These are phyloP conservation scores for Apotomis betuletana DNA, from an alignment of 2,888 invertebrate genomes.

Conservation along the genomic window DNA sequence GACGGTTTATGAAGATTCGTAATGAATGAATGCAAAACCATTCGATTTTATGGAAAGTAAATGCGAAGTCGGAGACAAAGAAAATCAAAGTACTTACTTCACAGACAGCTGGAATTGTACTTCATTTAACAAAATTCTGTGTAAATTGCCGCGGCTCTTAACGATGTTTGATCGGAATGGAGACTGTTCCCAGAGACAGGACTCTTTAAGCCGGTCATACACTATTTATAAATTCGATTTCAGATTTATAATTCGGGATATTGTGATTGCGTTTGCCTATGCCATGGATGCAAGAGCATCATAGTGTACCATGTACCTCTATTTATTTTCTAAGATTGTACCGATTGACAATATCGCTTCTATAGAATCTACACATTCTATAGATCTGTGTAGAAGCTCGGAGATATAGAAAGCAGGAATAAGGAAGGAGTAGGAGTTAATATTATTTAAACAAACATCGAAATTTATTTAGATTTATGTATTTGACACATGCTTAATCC, in stretches of 20 bases:
- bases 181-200: neutral
- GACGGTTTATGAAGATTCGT: conserved; percentile 1
- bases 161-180: conserved; percentile 36
- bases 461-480: too few species aligned
- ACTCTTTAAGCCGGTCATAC: neutral
- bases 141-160: conserved; percentile 24
- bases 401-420: too few species aligned
- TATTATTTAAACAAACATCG: too few species aligned
- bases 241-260: neutral
- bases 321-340: too few species aligned
- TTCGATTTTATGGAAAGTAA: conserved; percentile 17
- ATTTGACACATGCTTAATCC: too few species aligned
- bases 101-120: conserved; percentile 28
- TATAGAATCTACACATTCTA: too few species aligned
- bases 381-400: too few species aligned
- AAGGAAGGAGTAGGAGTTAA: too few species aligned
- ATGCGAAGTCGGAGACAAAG: conserved; percentile 35
- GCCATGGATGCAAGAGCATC: too few species aligned
- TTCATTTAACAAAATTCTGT: conserved; percentile 33
- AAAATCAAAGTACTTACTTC: conserved; percentile 28
- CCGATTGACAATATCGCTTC: too few species aligned
- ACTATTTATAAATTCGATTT: neutral
- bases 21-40: conserved; percentile 25
- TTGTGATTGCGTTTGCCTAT: too few species aligned
- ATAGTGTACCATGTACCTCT: too few species aligned